Base-by-base conservation (phyloP, 1,140 invertebrate species). In the Bombus breviceps region DNA sequence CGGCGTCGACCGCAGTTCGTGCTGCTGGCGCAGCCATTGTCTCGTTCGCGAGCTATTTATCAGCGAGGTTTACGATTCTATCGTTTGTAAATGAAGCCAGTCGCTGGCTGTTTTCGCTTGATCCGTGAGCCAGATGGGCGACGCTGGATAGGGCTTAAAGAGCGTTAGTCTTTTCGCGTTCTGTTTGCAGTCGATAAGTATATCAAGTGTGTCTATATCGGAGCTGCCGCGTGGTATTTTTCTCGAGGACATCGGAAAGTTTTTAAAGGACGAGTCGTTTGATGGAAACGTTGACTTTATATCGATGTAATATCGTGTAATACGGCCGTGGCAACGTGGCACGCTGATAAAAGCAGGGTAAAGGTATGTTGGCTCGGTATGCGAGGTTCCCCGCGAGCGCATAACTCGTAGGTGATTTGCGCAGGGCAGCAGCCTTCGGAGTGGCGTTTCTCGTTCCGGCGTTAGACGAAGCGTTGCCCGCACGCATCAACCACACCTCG, bases 401-500 rank as follows among this genome's bases (percentile, higher is more conserved):
- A 59, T 81, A n/a, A 34, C 47, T 72, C 13, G 25, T 28, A 25
- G 25, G 43, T 53, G 43, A 71, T 66, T 39, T 53, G 34, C 53
- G 66, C 68, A 53, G 68, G 3, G 79, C 47, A 72, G 79, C 79
- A 81, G 68, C 66, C 13, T 73, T 59, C 57, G 41, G 34, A 66
- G 62, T 68, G 66, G n/a, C 43, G 83, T 62, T 41, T 78, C 72
- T 79, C 68, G 68, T 64, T 74, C 41, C 59, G 69, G 59, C 71
- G 83, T 79, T 37, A 47, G 71, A 62, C 83, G 66, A 82, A 59
- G 59, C 39, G 68, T 73, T 57, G 73, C 74, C 37, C 82, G 62
- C 57, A 53, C 81, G 81, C 72, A 72, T 77, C 71, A 76, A 86
- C 79, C 80, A 66, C 79, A 86, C 68, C 76, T 80, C 81, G 53